These are phyloP conservation scores for Caenorhabditis sp. DNA, from an alignment of 2,888 invertebrate species.

Conservation along the genomic window DNA sequence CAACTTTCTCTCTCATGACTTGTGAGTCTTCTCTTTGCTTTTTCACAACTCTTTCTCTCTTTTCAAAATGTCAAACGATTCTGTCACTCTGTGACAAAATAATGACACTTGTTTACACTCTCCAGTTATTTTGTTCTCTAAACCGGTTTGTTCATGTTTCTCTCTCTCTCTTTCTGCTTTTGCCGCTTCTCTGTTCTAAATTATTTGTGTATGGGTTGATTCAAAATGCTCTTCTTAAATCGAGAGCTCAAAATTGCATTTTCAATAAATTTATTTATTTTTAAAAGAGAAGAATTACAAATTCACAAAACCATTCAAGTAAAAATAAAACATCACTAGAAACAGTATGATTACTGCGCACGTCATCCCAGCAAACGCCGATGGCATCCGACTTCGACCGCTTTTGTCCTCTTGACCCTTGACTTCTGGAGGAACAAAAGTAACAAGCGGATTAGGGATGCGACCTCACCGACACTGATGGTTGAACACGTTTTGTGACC, in stretches of 20 bases:
- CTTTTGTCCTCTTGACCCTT: slow-evolving; percentile 62
- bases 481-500: slow-evolving; percentile 60
- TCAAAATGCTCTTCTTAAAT: slow-evolving; percentile 42
- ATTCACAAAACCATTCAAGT: slow-evolving; percentile 60
- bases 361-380: slow-evolving; percentile 47
- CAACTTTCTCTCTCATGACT: slow-evolving; percentile 45
- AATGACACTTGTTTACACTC: slow-evolving; percentile 53
- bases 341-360: slow-evolving; percentile 49
- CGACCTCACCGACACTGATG: slow-evolving; percentile 57
- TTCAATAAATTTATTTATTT: slow-evolving; percentile 24
- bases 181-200: slow-evolving; percentile 19
- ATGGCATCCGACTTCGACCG: slow-evolving; percentile 41
- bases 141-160: slow-evolving; percentile 48
- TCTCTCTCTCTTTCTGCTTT: slow-evolving; percentile 28
- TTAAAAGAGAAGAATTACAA: slow-evolving; percentile 24
- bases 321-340: slow-evolving; percentile 56
- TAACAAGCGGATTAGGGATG: slow-evolving; percentile 29
- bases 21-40: background rate
- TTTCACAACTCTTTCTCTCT: background rate
- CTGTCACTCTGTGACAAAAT: slow-evolving; percentile 49
- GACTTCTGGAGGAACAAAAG: slow-evolving; percentile 53
- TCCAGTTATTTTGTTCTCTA: slow-evolving; percentile 50
- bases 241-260: slow-evolving; percentile 41
- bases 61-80: slow-evolving; percentile 29
- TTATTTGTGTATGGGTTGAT: slow-evolving; percentile 59